Base-by-base conservation (phyloP, 2,113 vertebrate genomes). In the Aphyosemion australe region DNA sequence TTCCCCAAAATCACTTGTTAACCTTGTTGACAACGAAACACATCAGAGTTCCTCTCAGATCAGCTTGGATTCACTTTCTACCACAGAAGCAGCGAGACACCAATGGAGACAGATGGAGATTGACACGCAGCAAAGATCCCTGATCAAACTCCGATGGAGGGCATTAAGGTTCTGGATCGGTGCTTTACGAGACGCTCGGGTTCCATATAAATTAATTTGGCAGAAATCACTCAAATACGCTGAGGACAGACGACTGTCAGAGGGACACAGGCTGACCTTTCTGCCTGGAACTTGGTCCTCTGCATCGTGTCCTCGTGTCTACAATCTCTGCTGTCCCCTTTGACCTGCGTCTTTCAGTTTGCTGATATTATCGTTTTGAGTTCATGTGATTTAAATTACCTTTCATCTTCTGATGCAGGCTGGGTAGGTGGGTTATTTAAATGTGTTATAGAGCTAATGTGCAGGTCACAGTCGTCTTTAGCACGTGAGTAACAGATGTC, bases 181-280 rank as follows among this genome's bases (percentile, higher is more conserved):
- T 2, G 9, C 52, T 18, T 61, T 31, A 11, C 15, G 8, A 11
- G 5, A 45, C 45, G 7, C 18, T 1, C 8, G 1, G 26, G 34
- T 1, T 9, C n/a, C 1, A 18, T 3, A 0, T 65, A 18, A 19
- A 54, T 20, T 56, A 16, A 18, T 68, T 54, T 57, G 39, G 18
- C 32, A 32, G 46, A 47, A 61, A 61, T 32, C 12, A 48, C 12
- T 48, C 16, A 8, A n/a, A 19, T 34, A 48, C 45, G 13, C 11
- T 12, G 16, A 46, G 39, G 39, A 15, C 39, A 20, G 19, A 15
- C 19, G 11, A 13, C n/a, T 18, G 18, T 31, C 51, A 32, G 20
- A 51, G 48, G 18, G 6, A 1, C n/a, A 57, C 69, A 47, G 61
- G 46, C 21, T 55, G 46, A 63, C 45, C 21, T 62, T n/a, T 55